Base-by-base conservation (phyloP, 2,888 invertebrate species). In the Alloplasta piceator region DNA sequence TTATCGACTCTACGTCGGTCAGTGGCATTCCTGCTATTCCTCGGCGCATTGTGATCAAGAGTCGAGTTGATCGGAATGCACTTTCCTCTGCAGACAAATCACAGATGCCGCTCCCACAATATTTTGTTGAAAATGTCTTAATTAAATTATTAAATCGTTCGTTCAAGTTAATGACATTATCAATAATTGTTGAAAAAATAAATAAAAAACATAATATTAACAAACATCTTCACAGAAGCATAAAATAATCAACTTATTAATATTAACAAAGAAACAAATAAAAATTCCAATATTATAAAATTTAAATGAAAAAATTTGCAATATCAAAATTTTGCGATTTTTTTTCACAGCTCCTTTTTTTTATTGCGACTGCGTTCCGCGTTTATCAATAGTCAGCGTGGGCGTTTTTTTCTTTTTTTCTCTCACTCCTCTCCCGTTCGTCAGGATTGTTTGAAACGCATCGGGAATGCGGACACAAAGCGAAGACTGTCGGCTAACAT, bases 1-100 rank as follows among this genome's bases (percentile, higher is more conserved):
- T 77, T 80, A 46, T 73, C 80, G 80, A 73, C 68, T 6, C 52
- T 73, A 16, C 26, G 16, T 56, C 77, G 80, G 80, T 52, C 52
- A 73, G 46, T 26, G 36, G 58, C 36, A 50, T 73, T 67, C 14
- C 77, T 78, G 56, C 67, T 6, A n/a, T 73, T 58, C 38, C 14
- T 7, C 5, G 26, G n/a, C 56, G 46, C n/a, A 5, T 12, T 10
- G 10, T 10, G 6, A 52, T n/a, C 52, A 14, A 52, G 52, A 52
- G 52, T 14, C 39, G 38, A 43, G 1, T n/a, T 26, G 26, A 9
- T 52, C 39, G 10, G 39, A 38, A n/a, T 7, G 12, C 10, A 41
- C 38, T 48, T n/a, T 60, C 43, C 52, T 63, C 52, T 16, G 36
- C 36, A 5, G 36, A 1, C n/a, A 16, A 16, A 50, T 43, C 36